Percentiles rank a stretch among this genome's conserved stretches.
phyloP scores from a whole-genome alignment of 2,888 invertebrate species.

The Metallyticus violacea region DNA sequence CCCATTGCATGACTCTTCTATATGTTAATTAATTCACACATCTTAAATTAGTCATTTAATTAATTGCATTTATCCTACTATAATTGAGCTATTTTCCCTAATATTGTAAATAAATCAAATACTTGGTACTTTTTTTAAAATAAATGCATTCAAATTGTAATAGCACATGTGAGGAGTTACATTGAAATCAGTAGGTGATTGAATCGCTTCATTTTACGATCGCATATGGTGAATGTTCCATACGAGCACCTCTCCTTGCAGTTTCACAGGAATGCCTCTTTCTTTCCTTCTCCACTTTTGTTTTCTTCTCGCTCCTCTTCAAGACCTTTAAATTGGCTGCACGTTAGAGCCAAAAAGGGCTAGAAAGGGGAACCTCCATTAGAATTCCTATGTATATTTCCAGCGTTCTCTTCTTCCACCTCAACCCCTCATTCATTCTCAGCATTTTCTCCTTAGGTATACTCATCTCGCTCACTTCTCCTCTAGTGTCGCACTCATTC shows the following conservation, averaged over 20 bases:
- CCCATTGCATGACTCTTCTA: no score
- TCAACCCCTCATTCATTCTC: not conserved
- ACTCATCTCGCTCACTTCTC: not conserved
- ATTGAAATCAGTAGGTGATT: no score
- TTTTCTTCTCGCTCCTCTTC: not conserved
- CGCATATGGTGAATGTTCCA: not conserved
- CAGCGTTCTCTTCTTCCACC: not conserved
- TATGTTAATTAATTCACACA: no score
- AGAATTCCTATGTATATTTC: conserved; percentile 11
- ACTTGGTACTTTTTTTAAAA: no score
- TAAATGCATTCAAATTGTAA: no score
- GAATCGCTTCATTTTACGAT: no score
- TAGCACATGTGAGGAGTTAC: no score
- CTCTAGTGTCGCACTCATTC: not conserved
- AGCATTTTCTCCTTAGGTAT: not conserved
- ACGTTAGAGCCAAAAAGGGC: not conserved
- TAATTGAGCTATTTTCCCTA: no score
- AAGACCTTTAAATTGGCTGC: conserved; percentile 1
- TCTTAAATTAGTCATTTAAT: no score
- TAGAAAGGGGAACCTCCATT: not conserved
- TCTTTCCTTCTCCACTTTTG: not conserved
- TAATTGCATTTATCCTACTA: no score
- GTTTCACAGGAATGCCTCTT: not conserved
- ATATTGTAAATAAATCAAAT: no score
- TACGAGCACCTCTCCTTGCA: not conserved